These are phyloP conservation scores for Corbicula japonica DNA, from an alignment of 2,888 invertebrate genomes.

Conservation along the genomic window DNA sequence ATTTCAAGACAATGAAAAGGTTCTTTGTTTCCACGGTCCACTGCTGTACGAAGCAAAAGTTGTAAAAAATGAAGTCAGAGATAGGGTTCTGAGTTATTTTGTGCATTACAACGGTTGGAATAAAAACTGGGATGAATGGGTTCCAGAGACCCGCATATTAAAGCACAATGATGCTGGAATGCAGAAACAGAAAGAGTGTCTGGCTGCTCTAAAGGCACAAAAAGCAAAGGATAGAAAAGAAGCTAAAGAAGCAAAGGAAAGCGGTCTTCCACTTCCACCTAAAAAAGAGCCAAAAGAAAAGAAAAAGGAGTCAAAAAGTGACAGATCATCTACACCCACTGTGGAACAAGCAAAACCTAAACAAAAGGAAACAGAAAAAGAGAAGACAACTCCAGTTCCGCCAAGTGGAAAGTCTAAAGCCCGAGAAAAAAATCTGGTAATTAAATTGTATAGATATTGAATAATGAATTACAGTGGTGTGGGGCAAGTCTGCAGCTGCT, in stretches of 20 bases:
- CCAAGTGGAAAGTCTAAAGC: slow-evolving; percentile 34
- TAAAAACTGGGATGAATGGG: slow-evolving; percentile 93
- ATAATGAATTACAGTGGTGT: not conserved
- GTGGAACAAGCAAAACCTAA: slow-evolving; percentile 57
- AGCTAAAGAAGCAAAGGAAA: slow-evolving; percentile 61
- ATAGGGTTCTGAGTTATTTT: slow-evolving; percentile 95
- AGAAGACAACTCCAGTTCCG: slow-evolving; percentile 14
- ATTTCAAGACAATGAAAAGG: slow-evolving; percentile 87
- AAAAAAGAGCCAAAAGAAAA: slow-evolving; percentile 68
- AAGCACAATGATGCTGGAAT: slow-evolving; percentile 96
- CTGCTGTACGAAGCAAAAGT: slow-evolving; percentile 97
- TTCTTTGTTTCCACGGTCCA: slow-evolving; percentile 98
- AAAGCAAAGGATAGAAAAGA: slow-evolving; percentile 75
- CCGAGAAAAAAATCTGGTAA: slow-evolving; percentile 17
- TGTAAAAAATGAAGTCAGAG: slow-evolving; percentile 92
- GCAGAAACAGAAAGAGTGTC: slow-evolving; percentile 94
- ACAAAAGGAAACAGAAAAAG: slow-evolving; percentile 38
- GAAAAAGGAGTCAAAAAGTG: slow-evolving; percentile 61
- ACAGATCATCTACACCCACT: slow-evolving; percentile 71
- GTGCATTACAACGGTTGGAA: slow-evolving; percentile 99
- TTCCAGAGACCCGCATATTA: slow-evolving; percentile 95
- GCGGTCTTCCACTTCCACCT: slow-evolving; percentile 54
- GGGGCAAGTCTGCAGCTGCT: not conserved
- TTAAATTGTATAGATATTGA: not conserved
- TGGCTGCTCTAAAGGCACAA: slow-evolving; percentile 88